Evolutionary conservation across 2,888 invertebrate genomes (phyloP).

Genomic region (Nemoura dubitans): DNA sequence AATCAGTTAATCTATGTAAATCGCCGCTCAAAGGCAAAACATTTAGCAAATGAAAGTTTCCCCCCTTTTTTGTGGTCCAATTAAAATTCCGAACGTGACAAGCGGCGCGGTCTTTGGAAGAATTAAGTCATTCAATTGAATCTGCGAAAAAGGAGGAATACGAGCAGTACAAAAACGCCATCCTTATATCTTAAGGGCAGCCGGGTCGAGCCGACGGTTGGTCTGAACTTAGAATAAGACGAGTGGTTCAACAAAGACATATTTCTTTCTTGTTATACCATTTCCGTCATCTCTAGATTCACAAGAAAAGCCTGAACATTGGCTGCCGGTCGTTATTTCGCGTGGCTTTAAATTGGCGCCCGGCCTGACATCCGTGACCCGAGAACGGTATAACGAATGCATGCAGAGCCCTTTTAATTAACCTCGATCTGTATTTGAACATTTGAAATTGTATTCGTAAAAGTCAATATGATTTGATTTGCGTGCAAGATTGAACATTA

Average conservation of each 20-base stretch:
- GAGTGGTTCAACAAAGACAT: background rate
- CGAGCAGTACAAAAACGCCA: background rate
- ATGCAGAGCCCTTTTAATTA: background rate
- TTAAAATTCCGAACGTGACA: background rate
- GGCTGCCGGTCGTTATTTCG: background rate
- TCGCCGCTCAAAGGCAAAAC: background rate
- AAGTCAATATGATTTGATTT: slow-evolving; percentile 12
- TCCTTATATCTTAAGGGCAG: background rate
- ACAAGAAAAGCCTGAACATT: background rate
- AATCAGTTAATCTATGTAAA: background rate
- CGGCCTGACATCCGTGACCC: background rate
- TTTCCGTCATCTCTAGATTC: background rate
- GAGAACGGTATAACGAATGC: background rate
- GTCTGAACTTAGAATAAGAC: background rate
- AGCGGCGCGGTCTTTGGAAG: background rate
- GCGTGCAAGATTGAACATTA: slow-evolving; percentile 12
- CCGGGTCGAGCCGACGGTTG: background rate
- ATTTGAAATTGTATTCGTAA: slow-evolving; percentile 12
- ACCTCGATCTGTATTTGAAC: background rate
- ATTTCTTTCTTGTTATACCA: background rate
- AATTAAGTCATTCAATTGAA: background rate
- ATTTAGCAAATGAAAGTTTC: background rate
- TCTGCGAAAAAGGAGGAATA: background rate
- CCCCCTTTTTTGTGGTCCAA: background rate
- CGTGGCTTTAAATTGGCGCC: background rate